Percentiles rank a stretch among this genome's conserved stretches.
These are phyloP conservation scores for Helicoverpa zea DNA, from an alignment of 1,140 invertebrate species.

Conservation along the genomic window DNA sequence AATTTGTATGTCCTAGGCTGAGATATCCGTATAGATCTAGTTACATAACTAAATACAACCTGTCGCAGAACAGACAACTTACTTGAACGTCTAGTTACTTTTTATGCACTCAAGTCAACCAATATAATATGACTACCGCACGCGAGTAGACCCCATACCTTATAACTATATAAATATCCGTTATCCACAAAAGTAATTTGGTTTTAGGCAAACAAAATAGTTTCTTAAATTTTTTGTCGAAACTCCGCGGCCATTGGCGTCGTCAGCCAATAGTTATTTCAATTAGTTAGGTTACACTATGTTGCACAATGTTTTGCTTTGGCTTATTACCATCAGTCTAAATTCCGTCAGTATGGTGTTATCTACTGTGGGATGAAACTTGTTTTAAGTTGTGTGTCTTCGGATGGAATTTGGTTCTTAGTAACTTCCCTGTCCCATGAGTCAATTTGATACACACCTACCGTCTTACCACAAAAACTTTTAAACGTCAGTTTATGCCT, in stretches of 20 bases:
- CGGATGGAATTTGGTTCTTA: too few relatives aligned
- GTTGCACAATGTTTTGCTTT: constrained; percentile 41
- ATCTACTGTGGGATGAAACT: too few relatives aligned
- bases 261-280: constrained; percentile 1
- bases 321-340: constrained; percentile 8
- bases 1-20: neutral
- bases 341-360: neutral
- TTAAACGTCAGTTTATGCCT: too few relatives aligned
- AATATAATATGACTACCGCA: constrained; percentile 6
- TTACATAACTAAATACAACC: neutral
- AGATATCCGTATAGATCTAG: neutral
- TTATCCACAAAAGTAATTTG: neutral
- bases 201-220: constrained; percentile 1
- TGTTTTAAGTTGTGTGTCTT: too few relatives aligned
- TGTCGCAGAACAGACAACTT: too few relatives aligned
- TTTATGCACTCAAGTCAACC: neutral
- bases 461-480: too few relatives aligned
- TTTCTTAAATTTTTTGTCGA: neutral
- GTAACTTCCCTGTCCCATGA: too few relatives aligned
- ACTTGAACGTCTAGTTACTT: too few relatives aligned
- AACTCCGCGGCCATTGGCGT: constrained; percentile 8
- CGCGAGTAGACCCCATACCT: neutral
- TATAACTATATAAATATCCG: neutral
- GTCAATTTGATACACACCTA: too few relatives aligned
- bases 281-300: constrained; percentile 20